A percentile compares a stretch with the other conserved stretches of the same genome.
Evolutionary conservation across 2,113 vertebrate species (phyloP).

Genomic region (Xyrauchen texanus): DNA sequence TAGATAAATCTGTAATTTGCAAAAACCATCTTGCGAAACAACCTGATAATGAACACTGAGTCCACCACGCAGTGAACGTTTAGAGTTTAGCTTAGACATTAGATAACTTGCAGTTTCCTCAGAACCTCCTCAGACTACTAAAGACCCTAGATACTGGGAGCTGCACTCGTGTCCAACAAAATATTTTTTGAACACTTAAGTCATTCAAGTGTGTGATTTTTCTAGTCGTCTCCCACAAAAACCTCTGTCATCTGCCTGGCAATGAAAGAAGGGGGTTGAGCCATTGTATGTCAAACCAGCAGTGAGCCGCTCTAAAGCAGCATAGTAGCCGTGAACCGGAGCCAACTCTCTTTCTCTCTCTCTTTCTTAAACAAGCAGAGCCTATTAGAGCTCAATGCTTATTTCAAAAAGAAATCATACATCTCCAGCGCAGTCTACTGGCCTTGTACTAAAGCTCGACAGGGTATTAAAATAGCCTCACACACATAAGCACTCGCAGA

Average conservation of each 20-base stretch:
- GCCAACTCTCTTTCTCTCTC: slow-evolving; percentile 2
- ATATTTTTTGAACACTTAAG: neutral
- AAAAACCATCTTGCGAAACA: no score
- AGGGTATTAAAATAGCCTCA: slow-evolving; percentile 13
- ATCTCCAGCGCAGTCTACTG: slow-evolving; percentile 20
- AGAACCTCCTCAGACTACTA: neutral
- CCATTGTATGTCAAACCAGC: slow-evolving; percentile 20
- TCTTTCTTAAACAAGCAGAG: slow-evolving; percentile 30
- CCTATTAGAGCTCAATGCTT: slow-evolving; percentile 7
- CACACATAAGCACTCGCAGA: neutral
- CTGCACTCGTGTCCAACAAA: neutral
- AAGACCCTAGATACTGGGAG: neutral
- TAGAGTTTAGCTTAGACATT: no score
- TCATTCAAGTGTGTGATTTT: slow-evolving; percentile 23
- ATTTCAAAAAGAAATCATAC: slow-evolving; percentile 25
- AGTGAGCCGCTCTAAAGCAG: slow-evolving; percentile 6
- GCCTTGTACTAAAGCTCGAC: slow-evolving; percentile 23
- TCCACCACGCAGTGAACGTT: no score
- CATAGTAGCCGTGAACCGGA: slow-evolving; percentile 28
- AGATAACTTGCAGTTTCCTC: neutral
- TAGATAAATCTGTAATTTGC: no score
- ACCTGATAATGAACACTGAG: no score
- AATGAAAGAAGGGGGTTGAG: slow-evolving; percentile 29
- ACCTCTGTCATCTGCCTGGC: slow-evolving; percentile 6
- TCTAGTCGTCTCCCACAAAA: neutral